Evolutionary conservation across 2,113 vertebrate species (phyloP).

Genomic region (Corythaixoides concolor): DNA sequence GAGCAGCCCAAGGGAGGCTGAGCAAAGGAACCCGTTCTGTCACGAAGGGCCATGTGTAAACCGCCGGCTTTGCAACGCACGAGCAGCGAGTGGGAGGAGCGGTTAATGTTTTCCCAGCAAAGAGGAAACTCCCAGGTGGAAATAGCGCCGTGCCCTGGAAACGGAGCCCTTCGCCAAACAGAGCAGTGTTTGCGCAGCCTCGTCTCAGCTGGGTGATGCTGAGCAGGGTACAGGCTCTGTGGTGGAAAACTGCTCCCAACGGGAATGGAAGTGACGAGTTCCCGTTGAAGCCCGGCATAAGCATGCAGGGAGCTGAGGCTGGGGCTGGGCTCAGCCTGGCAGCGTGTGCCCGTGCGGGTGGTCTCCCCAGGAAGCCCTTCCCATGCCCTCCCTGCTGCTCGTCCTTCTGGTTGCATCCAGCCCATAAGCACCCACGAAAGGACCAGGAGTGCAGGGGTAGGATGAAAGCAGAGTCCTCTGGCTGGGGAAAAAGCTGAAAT

Average conservation of each 20-base stretch:
- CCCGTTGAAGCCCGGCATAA: rapidly evolving
- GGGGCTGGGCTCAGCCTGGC: neutral
- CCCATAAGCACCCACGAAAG: neutral
- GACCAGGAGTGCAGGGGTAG: neutral
- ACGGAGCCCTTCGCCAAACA: neutral
- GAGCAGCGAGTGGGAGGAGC: constrained; percentile 20
- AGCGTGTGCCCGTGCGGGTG: rapidly evolving
- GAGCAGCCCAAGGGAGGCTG: neutral
- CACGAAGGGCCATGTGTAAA: neutral
- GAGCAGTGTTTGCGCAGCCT: neutral
- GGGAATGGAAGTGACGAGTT: rapidly evolving
- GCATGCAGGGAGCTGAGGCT: neutral
- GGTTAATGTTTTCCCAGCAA: neutral
- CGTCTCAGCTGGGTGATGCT: neutral
- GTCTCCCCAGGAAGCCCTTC: neutral
- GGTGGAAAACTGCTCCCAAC: rapidly evolving
- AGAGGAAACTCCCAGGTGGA: neutral
- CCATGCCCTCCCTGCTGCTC: neutral
- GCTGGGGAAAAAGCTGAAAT: neutral
- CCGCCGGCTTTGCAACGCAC: neutral
- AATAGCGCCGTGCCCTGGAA: neutral
- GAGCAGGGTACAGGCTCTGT: neutral
- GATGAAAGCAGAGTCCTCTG: neutral
- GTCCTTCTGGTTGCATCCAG: neutral
- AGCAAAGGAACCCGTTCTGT: neutral